Evolutionary conservation across 2,888 invertebrate species (phyloP).

Genomic region (Plutella xylostella): DNA sequence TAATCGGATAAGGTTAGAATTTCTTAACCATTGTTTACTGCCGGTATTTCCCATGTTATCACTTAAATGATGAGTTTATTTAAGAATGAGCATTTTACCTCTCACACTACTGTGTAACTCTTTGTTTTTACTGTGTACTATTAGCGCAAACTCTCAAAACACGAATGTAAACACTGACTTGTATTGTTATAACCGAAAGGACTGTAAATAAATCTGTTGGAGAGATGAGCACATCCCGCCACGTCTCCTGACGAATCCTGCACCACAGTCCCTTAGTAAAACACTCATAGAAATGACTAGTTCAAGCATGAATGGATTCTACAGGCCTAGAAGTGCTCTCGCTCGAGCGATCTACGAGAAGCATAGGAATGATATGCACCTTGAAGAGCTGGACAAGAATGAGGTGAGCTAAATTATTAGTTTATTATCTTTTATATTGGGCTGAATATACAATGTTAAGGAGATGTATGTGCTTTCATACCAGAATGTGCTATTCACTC

Average conservation of each 20-base stretch:
- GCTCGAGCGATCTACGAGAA: conserved; percentile 80
- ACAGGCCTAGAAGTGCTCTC: conserved; percentile 77
- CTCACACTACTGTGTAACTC: no score
- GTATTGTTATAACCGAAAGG: conserved; percentile 37
- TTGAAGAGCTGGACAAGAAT: conserved; percentile 75
- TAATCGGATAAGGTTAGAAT: no score
- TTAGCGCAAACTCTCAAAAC: no score
- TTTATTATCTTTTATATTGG: not conserved
- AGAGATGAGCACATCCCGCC: conserved; percentile 22
- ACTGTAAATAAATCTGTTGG: conserved; percentile 30
- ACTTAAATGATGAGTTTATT: no score
- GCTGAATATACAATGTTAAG: no score
- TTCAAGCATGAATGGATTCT: conserved; percentile 52
- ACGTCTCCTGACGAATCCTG: not conserved
- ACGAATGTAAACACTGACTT: conserved; percentile 32
- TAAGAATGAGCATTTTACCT: no score
- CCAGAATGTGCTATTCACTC: no score
- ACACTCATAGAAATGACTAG: conserved; percentile 36
- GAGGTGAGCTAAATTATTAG: conserved; percentile 72
- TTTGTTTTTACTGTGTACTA: no score
- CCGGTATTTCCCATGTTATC: no score
- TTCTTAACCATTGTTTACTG: no score
- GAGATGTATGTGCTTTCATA: no score
- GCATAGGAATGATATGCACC: conserved; percentile 75
- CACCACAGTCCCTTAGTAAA: not conserved